Conservation (phyloP, 2,797 vertebrate genomes). For the Alca torda region DNA sequence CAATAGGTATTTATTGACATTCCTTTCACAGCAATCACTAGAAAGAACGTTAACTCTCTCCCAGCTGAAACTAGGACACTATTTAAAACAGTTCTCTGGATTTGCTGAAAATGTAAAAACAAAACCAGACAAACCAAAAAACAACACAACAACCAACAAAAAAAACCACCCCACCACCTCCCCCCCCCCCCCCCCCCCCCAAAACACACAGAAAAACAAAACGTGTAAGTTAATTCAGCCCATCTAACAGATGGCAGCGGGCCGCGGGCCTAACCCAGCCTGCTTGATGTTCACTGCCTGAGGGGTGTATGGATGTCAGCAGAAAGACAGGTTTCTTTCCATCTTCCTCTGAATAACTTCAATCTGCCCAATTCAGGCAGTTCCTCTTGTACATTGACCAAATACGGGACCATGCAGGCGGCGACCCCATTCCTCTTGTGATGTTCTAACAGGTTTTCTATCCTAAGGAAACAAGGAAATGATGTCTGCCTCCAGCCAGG, state of each 20-base stretch:
- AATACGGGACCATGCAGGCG: neutral
- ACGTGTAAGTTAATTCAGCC: rapidly evolving
- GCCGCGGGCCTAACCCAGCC: neutral
- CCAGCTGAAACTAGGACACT: neutral
- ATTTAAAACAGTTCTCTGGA: neutral
- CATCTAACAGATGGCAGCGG: neutral
- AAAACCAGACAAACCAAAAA: neutral
- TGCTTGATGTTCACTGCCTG: neutral
- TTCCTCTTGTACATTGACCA: neutral
- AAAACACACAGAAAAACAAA: neutral
- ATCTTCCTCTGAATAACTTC: neutral
- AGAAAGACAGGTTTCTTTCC: neutral
- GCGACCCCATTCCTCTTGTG: neutral
- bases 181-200: too few relatives aligned
- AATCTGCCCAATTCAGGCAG: neutral
- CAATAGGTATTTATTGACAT: neutral
- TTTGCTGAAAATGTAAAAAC: neutral
- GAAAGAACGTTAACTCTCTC: neutral
- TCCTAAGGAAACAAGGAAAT: neutral
- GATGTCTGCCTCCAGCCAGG: neutral
- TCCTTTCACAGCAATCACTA: neutral
- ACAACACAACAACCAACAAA: neutral
- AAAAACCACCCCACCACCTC: too few relatives aligned
- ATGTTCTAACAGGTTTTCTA: too few relatives aligned
- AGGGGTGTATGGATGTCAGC: neutral